Evolutionary conservation across 2,797 vertebrate genomes (phyloP), one percentile per base, ranked within the genome.

Genomic region (Columba guinea): DNA sequence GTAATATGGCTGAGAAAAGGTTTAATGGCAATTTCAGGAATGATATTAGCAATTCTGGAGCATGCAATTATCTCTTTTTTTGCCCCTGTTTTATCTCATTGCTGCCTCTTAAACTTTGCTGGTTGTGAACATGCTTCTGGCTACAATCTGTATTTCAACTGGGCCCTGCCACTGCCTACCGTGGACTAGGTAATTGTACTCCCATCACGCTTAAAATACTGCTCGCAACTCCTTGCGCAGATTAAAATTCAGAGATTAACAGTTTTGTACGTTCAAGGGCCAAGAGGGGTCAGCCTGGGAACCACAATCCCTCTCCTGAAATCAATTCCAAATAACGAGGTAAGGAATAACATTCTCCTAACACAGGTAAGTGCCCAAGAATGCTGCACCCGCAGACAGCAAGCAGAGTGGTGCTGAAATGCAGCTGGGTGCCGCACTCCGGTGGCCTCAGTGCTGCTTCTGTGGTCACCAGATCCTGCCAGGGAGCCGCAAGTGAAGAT

Each of bases 391-490:
- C 2, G 1, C 53, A n/a, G 78, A 1, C 55, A 8, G 21, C 0
- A 1, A 84, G 78, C 65, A 49, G 74, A 56, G 28, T 0, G 0
- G 1, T 7, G n/a, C 53, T 7, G 1, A 27, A 49, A 16, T 17
- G 30, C 87, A 56, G 71, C 80, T 68, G 59, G 20, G 67, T 53
- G n/a, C 52, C 2, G 0, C 0, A 2, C 39, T 62, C 60, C 3
- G 0, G 41, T 2, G 15, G 41, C 63, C 35, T 64, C 67, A 3
- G 1, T 56, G 71, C 59, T 37, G 30, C 48, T n/a, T 30, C 86
- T 70, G 70, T 20, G 49, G 32, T 35, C 78, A 49, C 20, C 27
- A 27, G 30, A 44, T 44, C 51, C 64, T 18, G 18, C 0, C 0
- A 35, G 58, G 71, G 51, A 84, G 37, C 5, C 41, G 37, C 5